phyloP scores from a whole-genome alignment of 1,140 invertebrate species.

The Hypsibius dujardini region DNA sequence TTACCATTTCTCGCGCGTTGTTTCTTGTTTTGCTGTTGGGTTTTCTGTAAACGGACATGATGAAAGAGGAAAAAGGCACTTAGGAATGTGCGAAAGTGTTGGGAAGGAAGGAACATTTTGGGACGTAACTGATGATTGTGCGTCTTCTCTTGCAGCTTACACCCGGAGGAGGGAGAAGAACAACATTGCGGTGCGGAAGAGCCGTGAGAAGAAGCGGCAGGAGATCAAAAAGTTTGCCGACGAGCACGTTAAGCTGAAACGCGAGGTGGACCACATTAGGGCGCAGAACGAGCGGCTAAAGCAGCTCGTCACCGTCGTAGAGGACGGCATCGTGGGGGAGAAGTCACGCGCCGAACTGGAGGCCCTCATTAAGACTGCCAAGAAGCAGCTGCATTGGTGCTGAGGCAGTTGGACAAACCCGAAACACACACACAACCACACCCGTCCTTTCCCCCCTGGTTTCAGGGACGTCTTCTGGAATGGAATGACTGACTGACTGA shows the following conservation, averaged over 20 bases:
- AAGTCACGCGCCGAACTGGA: background rate
- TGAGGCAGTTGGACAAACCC: too few relatives aligned
- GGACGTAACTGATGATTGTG: too few relatives aligned
- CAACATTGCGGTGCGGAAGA: slow-evolving; percentile 90
- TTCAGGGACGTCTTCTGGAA: too few relatives aligned
- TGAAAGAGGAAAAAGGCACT: too few relatives aligned
- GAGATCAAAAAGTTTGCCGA: slow-evolving; percentile 72
- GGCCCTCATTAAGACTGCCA: background rate
- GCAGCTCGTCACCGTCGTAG: background rate
- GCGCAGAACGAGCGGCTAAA: slow-evolving; percentile 28
- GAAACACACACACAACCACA: too few relatives aligned
- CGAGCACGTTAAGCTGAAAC: slow-evolving; percentile 78
- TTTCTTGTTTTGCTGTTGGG: too few relatives aligned
- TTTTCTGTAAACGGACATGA: too few relatives aligned
- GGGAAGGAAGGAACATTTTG: too few relatives aligned
- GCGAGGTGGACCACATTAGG: slow-evolving; percentile 72
- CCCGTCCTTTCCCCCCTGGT: too few relatives aligned
- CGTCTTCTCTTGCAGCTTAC: slow-evolving; percentile 2
- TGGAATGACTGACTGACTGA: too few relatives aligned
- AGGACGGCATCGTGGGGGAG: background rate
- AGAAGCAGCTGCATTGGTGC: background rate
- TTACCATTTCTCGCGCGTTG: too few relatives aligned
- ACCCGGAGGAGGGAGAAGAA: slow-evolving; percentile 65
- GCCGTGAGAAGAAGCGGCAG: slow-evolving; percentile 84
- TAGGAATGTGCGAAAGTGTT: too few relatives aligned